phyloP scores from a whole-genome alignment of 2,797 vertebrate genomes.

The Epinephelus awoara region DNA sequence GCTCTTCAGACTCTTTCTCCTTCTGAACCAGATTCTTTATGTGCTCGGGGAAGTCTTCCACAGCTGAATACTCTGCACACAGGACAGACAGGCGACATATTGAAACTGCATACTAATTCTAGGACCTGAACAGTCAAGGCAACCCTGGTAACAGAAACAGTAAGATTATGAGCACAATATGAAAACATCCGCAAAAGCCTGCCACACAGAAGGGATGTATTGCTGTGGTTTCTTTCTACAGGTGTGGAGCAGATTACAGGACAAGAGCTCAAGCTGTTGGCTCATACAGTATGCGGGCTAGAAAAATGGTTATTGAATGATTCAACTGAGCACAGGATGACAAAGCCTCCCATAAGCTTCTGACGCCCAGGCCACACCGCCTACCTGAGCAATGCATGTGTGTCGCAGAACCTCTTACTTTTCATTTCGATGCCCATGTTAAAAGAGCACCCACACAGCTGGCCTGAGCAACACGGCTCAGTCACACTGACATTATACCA shows the following conservation, averaged over 20 bases:
- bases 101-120: slow-evolving; percentile 7
- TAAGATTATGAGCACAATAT: neutral
- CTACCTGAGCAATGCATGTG: no score
- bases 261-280: neutral
- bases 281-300: neutral
- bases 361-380: no score
- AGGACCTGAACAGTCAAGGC: neutral
- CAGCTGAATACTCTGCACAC: slow-evolving; percentile 91
- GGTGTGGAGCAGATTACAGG: neutral
- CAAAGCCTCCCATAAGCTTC: slow-evolving; percentile 1
- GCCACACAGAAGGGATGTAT: neutral
- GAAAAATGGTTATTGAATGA: neutral
- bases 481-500: no score
- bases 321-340: neutral
- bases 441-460: no score
- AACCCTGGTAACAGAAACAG: neutral
- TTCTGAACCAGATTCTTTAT: slow-evolving; percentile 94
- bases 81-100: slow-evolving; percentile 29
- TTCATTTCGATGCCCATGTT: no score
- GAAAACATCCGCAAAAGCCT: neutral
- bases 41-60: slow-evolving; percentile 95
- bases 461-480: no score
- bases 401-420: no score
- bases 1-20: slow-evolving; percentile 97
- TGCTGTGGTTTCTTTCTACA: neutral